phyloP scores from a whole-genome alignment of 2,888 invertebrate species.

The Iselma pallidipennis region DNA sequence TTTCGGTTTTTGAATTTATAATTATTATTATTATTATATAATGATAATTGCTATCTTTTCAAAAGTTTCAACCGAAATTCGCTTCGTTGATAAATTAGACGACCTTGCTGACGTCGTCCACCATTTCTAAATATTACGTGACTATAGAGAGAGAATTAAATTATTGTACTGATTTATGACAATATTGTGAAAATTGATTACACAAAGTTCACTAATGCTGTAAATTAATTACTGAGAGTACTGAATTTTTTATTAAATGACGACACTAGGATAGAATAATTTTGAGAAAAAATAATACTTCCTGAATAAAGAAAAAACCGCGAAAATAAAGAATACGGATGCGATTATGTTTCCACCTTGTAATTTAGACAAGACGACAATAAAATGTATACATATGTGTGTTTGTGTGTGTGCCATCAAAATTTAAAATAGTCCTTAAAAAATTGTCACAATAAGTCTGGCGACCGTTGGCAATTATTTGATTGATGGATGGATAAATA shows the following conservation, averaged over 20 bases:
- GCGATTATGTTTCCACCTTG: slow-evolving; percentile 3
- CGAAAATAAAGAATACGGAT: slow-evolving; percentile 1
- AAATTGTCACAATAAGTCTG: neutral
- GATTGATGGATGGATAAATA: slow-evolving; percentile 24
- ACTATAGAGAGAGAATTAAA: no score
- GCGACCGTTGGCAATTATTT: slow-evolving; percentile 31
- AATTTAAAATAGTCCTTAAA: no score
- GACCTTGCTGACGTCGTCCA: neutral
- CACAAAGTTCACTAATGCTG: neutral
- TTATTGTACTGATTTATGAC: no score
- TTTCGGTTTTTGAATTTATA: neutral
- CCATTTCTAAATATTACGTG: neutral
- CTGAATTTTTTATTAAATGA: neutral
- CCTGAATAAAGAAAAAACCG: no score
- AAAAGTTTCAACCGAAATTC: no score
- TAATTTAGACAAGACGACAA: neutral
- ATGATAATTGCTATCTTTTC: no score
- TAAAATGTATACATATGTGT: no score
- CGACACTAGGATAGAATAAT: no score
- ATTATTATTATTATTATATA: no score
- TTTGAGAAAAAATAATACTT: no score
- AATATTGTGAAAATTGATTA: no score
- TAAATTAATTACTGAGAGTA: neutral
- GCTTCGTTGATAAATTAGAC: neutral
- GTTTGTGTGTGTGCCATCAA: no score